phyloP scores from a whole-genome alignment of 2,797 vertebrate genomes.

The Nannoperca obscura region DNA sequence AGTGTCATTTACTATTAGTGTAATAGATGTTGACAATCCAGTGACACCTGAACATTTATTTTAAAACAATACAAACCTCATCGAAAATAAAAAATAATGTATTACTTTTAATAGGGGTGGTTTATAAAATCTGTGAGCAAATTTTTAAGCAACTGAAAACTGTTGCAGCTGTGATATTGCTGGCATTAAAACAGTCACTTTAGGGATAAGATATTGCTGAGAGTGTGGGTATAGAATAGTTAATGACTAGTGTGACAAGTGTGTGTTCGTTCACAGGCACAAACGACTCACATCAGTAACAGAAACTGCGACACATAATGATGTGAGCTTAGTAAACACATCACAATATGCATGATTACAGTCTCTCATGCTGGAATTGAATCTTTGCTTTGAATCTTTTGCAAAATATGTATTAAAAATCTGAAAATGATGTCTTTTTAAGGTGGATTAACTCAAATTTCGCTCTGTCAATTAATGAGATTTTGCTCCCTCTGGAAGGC shows the following conservation, averaged over 20 bases:
- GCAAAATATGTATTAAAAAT: slow-evolving; percentile 29
- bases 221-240: slow-evolving; percentile 51
- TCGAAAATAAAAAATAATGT: background rate
- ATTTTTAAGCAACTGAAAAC: slow-evolving; percentile 10
- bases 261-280: slow-evolving; percentile 7
- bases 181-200: slow-evolving; percentile 51
- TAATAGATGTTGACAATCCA: background rate
- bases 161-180: slow-evolving; percentile 17
- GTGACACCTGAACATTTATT: background rate
- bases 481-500: slow-evolving; percentile 61
- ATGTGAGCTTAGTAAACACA: slow-evolving; percentile 45
- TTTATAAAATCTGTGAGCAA: slow-evolving; percentile 19
- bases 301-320: slow-evolving; percentile 39
- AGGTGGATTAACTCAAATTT: slow-evolving; percentile 44
- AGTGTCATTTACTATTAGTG: background rate
- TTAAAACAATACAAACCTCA: slow-evolving; percentile 5
- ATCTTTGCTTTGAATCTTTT: slow-evolving; percentile 24
- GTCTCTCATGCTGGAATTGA: slow-evolving; percentile 15
- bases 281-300: slow-evolving; percentile 29
- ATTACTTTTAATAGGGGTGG: background rate
- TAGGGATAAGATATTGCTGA: slow-evolving; percentile 31
- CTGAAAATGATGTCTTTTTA: slow-evolving; percentile 16
- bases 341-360: slow-evolving; percentile 39
- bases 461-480: slow-evolving; percentile 64
- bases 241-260: slow-evolving; percentile 37